A percentile compares a stretch with the other conserved stretches of the same genome.
Evolutionary conservation across 2,888 invertebrate species (phyloP).

Genomic region (Rhorus exstirpatorius): DNA sequence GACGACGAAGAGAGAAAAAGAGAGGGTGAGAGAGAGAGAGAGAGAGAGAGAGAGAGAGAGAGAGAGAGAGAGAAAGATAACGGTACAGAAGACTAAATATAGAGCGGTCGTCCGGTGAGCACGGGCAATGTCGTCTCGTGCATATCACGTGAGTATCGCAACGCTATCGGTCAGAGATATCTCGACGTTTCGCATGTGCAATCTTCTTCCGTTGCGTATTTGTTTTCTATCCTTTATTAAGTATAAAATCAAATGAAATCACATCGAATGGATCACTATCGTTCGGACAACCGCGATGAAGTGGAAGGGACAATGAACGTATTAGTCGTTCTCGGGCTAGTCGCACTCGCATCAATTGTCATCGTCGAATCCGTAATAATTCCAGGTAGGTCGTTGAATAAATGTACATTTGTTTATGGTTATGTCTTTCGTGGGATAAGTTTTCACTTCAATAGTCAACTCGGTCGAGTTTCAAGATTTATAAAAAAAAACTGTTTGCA

Average conservation of each 20-base stretch:
- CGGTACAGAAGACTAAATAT: slow-evolving; percentile 10
- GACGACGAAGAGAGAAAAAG: too few species aligned
- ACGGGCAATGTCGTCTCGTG: slow-evolving; percentile 36
- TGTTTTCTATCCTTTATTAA: slow-evolving; percentile 14
- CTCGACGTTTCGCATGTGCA: slow-evolving; percentile 42
- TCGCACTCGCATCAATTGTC: slow-evolving; percentile 32
- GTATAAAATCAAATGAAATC: slow-evolving; percentile 64
- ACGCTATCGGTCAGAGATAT: slow-evolving; percentile 11
- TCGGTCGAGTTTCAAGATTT: background rate
- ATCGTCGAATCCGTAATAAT: slow-evolving; percentile 12
- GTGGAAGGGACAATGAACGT: slow-evolving; percentile 50
- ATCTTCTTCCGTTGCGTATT: background rate
- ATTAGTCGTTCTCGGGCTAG: slow-evolving; percentile 41
- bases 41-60: too few species aligned
- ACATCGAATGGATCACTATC: slow-evolving; percentile 29
- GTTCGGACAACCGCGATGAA: slow-evolving; percentile 35
- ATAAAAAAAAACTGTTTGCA: background rate
- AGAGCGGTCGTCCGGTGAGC: background rate
- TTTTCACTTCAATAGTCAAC: background rate
- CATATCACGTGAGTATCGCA: slow-evolving; percentile 35
- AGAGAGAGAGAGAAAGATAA: slow-evolving; percentile 22
- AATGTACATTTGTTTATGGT: background rate
- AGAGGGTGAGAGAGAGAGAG: too few species aligned
- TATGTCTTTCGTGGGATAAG: background rate
- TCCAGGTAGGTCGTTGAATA: slow-evolving; percentile 39